These are phyloP conservation scores for Scaptodrosophila lebanonensis DNA, from an alignment of 1,140 invertebrate species.

Conservation along the genomic window DNA sequence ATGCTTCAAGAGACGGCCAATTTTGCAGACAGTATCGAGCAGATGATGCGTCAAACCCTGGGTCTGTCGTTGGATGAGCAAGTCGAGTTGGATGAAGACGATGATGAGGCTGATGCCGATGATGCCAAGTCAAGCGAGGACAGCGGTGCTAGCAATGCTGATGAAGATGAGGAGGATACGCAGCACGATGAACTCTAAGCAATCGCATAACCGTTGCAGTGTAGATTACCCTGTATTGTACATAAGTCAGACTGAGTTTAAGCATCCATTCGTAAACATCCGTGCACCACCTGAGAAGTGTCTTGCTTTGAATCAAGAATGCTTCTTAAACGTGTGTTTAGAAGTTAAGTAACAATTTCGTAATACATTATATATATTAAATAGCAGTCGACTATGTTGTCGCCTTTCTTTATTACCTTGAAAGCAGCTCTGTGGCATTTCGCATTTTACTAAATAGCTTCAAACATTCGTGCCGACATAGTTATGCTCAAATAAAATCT, in stretches of 20 bases:
- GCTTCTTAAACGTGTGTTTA: slow-evolving; percentile 27
- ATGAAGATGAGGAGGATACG: slow-evolving; percentile 66
- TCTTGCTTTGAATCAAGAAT: slow-evolving; percentile 45
- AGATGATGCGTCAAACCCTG: slow-evolving; percentile 88
- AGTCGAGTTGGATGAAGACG: slow-evolving; percentile 79
- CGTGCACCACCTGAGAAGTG: background rate
- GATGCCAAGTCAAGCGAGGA: slow-evolving; percentile 44
- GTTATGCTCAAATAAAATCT: slow-evolving; percentile 14
- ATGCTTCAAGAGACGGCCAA: slow-evolving; percentile 90
- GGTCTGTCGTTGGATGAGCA: slow-evolving; percentile 88
- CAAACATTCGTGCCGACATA: slow-evolving; percentile 6
- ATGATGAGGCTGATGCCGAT: slow-evolving; percentile 76
- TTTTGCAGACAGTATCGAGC: slow-evolving; percentile 92
- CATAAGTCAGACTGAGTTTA: slow-evolving; percentile 59
- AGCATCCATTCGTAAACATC: slow-evolving; percentile 4
- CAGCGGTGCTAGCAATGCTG: slow-evolving; percentile 32
- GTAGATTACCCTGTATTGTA: slow-evolving; percentile 25
- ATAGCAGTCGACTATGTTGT: no score
- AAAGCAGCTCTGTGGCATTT: slow-evolving; percentile 28
- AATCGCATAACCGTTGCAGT: no score
- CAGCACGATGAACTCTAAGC: slow-evolving; percentile 70
- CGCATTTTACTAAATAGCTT: no score
- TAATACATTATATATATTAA: slow-evolving; percentile 16
- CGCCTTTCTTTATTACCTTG: slow-evolving; percentile 3
- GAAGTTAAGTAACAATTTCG: slow-evolving; percentile 59